Conservation (phyloP, 2,888 invertebrate species). For the Andrena praecox region DNA sequence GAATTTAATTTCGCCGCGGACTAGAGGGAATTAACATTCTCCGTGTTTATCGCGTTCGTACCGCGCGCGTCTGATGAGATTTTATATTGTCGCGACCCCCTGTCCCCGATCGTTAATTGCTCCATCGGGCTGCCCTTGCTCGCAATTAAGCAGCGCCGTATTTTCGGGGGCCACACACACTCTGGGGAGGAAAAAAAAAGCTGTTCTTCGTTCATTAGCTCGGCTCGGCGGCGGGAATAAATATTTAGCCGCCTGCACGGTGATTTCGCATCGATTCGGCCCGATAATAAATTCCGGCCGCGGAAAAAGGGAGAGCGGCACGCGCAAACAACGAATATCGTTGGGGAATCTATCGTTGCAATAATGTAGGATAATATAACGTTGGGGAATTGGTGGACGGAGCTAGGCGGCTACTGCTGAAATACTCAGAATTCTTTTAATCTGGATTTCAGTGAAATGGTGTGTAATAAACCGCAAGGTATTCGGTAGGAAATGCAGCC, state of each 20-base stretch:
- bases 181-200: background rate
- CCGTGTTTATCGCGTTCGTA: slow-evolving; percentile 71
- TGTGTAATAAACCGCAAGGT: background rate
- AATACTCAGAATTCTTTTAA: slow-evolving; percentile 24
- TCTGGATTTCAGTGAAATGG: slow-evolving; percentile 4
- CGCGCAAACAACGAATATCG: slow-evolving; percentile 10
- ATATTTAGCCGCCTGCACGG: background rate
- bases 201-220: too few relatives aligned
- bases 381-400: slow-evolving; percentile 1
- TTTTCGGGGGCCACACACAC: slow-evolving; percentile 28
- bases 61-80: slow-evolving; percentile 32
- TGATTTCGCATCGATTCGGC: background rate
- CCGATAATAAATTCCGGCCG: slow-evolving; percentile 5
- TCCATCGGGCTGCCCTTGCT: slow-evolving; percentile 31
- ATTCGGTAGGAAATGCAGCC: background rate
- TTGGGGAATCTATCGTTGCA: slow-evolving; percentile 12
- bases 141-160: slow-evolving; percentile 59
- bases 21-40: slow-evolving; percentile 70
- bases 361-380: slow-evolving; percentile 7
- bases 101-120: slow-evolving; percentile 67
- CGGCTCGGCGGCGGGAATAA: background rate
- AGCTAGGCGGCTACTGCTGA: too few relatives aligned
- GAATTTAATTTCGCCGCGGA: slow-evolving; percentile 72
- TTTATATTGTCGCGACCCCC: slow-evolving; percentile 40
- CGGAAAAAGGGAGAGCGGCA: background rate